A percentile compares a stretch with the other conserved stretches of the same genome.
Conservation (phyloP, 2,113 vertebrate genomes). For the Nycticryphes semicollaris region DNA sequence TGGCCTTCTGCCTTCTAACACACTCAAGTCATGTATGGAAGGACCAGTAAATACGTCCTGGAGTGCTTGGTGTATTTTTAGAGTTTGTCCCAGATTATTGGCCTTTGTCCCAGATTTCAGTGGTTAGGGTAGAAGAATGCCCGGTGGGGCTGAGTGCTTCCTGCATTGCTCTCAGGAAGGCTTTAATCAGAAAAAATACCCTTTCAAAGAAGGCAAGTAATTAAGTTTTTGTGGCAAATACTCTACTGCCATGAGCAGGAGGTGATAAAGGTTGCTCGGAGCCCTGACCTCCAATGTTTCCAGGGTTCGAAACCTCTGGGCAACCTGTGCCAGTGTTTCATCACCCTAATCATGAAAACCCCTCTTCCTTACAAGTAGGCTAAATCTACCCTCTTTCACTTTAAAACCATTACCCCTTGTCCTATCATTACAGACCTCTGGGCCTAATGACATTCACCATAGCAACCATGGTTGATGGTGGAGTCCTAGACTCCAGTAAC, state of each 20-base stretch:
- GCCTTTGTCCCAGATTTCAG: slow-evolving; percentile 61
- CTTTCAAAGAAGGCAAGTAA: slow-evolving; percentile 44
- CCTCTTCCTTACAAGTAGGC: not conserved
- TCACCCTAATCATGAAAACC: not conserved
- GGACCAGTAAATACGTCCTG: slow-evolving; percentile 8
- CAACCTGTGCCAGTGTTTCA: not conserved
- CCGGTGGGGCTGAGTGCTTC: not conserved
- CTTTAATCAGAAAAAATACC: slow-evolving; percentile 47
- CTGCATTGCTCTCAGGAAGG: slow-evolving; percentile 25
- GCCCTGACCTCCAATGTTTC: not conserved
- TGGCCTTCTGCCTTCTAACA: not conserved
- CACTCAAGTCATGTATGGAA: not conserved
- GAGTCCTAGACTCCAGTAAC: not conserved
- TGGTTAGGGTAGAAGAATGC: slow-evolving; percentile 45
- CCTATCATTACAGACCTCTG: not conserved
- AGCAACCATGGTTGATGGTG: no score
- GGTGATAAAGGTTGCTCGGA: not conserved
- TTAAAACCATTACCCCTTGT: not conserved
- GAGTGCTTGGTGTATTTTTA: slow-evolving; percentile 54
- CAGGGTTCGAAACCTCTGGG: not conserved
- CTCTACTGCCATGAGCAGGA: slow-evolving; percentile 14
- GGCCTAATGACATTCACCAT: not conserved
- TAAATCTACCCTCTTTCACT: not conserved
- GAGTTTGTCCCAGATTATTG: slow-evolving; percentile 54
- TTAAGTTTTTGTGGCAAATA: slow-evolving; percentile 54